Evolutionary conservation across 2,113 vertebrate genomes (phyloP).

Genomic region (Grammomys dolichurus): DNA sequence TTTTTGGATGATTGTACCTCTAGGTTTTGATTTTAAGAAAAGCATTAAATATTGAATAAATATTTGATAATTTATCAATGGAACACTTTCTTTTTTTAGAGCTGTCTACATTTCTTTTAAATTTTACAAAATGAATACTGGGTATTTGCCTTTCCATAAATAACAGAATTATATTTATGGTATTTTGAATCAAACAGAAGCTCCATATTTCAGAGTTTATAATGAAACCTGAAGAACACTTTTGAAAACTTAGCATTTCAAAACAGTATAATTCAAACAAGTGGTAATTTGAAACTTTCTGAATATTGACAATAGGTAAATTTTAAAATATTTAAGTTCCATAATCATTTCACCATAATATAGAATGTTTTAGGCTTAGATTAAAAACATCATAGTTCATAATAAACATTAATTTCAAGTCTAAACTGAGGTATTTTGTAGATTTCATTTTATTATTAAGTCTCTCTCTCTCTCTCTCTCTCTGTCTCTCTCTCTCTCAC

Average conservation of each 20-base stretch:
- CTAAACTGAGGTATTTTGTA: not conserved
- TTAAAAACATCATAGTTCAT: not conserved
- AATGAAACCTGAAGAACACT: not conserved
- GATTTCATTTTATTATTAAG: no score
- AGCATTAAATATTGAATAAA: not conserved
- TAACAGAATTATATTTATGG: not conserved
- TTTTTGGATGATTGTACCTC: not conserved
- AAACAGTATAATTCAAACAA: not conserved
- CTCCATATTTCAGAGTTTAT: not conserved
- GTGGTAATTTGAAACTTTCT: not conserved
- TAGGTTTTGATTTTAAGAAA: not conserved
- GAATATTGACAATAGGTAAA: not conserved
- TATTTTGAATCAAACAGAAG: not conserved
- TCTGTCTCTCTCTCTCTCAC: no score
- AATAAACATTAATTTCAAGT: not conserved
- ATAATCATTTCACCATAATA: not conserved
- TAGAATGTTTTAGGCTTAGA: not conserved
- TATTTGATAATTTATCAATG: not conserved
- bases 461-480: not conserved
- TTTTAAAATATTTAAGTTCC: not conserved
- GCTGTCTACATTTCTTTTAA: not conserved
- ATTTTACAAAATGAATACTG: not conserved
- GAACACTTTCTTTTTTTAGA: not conserved
- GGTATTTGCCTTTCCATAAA: not conserved
- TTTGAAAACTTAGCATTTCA: not conserved